Conservation (phyloP, 2,113 vertebrate genomes). For the Calyptommatus sinebrachiatus region DNA sequence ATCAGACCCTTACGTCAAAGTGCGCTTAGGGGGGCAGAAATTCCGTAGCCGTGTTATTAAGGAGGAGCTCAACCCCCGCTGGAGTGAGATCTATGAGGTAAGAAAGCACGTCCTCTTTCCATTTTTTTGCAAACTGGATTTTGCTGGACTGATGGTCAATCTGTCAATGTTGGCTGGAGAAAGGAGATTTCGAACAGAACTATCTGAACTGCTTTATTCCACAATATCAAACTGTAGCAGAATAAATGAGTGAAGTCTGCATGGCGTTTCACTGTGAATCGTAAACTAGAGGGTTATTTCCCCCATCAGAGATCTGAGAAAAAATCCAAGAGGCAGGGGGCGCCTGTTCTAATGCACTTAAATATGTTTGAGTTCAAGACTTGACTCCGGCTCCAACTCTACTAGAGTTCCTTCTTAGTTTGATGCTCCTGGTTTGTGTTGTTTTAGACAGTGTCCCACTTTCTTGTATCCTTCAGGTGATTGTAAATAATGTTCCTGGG, state of each 20-base stretch:
- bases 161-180: too few relatives aligned
- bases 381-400: background rate
- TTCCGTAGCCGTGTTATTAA: slow-evolving; percentile 86
- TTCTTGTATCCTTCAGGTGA: slow-evolving; percentile 68
- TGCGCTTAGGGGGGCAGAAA: slow-evolving; percentile 77
- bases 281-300: too few relatives aligned
- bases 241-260: too few relatives aligned
- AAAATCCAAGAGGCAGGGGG: background rate
- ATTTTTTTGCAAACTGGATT: background rate
- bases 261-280: background rate
- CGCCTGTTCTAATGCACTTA: background rate
- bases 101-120: background rate
- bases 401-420: background rate
- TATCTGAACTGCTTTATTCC: too few relatives aligned
- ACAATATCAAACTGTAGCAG: too few relatives aligned
- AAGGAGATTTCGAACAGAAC: too few relatives aligned
- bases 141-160: background rate
- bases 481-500: slow-evolving; percentile 83
- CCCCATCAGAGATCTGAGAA: background rate
- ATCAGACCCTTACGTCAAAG: slow-evolving; percentile 89
- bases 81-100: slow-evolving; percentile 92
- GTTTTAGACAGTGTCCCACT: background rate
- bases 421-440: background rate
- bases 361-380: background rate
- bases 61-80: slow-evolving; percentile 87